Percentiles rank a stretch among this genome's conserved stretches.
phyloP scores from a whole-genome alignment of 2,113 vertebrate genomes.

The Hippocampus guttulatus region DNA sequence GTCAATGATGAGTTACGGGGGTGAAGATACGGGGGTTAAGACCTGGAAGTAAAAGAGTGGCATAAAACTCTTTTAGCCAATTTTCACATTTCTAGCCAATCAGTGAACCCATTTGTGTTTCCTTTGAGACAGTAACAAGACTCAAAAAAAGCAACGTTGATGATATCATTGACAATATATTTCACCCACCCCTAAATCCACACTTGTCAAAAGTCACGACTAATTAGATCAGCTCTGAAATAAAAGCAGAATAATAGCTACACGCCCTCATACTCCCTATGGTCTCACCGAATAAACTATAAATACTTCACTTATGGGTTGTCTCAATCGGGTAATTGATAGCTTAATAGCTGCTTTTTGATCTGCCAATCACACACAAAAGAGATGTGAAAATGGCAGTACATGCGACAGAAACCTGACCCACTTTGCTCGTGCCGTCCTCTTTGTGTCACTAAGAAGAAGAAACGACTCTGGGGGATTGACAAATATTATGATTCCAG shows the following conservation, averaged over 20 bases:
- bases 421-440: slow-evolving; percentile 26
- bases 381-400: slow-evolving; percentile 4
- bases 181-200: too few species aligned
- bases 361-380: slow-evolving; percentile 1
- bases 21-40: background rate
- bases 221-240: background rate
- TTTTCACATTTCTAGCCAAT: too few species aligned
- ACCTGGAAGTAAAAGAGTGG: slow-evolving; percentile 3
- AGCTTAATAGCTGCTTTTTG: background rate
- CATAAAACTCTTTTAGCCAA: background rate
- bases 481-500: background rate
- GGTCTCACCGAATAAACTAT: background rate
- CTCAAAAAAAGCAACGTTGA: slow-evolving; percentile 23
- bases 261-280: background rate
- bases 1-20: slow-evolving; percentile 49
- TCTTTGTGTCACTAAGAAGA: slow-evolving; percentile 42
- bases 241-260: background rate
- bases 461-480: slow-evolving; percentile 18
- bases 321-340: background rate
- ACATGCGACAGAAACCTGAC: slow-evolving; percentile 33
- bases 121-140: background rate
- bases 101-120: too few species aligned
- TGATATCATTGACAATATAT: too few species aligned
- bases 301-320: background rate
- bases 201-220: too few species aligned